Base-by-base conservation (phyloP, 2,113 vertebrate species). In the Vulpes lagopus region DNA sequence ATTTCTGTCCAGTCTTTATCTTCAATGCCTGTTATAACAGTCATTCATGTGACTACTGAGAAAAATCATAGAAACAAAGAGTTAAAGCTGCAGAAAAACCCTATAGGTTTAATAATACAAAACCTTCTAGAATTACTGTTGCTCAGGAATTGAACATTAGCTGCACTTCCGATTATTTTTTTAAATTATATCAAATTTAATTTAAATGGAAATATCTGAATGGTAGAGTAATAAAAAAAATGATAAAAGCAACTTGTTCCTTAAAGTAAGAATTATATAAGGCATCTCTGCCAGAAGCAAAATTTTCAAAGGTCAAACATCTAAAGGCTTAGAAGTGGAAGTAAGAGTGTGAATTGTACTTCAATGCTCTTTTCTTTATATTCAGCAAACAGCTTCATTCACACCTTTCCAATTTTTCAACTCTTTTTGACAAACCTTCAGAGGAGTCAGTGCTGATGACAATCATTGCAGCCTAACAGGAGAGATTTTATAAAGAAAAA, bases 201-300 rank as follows among this genome's bases (percentile, higher is more conserved):
- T 64, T 94, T 78, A 93, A 97, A 88, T 93, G 19, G 14, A 87
- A 95, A 95, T 83, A 86, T 43, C 30, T 73, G 16, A n/a, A 65
- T 81, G 8, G 23, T 2, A 92, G 78, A 51, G 23, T 79, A 57
- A 88, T 62, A 87, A 76, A 87, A 80, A 92, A 92, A 10, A 67
- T 65, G 60, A 71, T 85, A 79, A 86, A 96, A 96, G 20, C 49
- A 90, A 92, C 59, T 73, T 73, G 38, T 49, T 88, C 16, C 11
- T 67, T 83, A 73, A 89, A 90, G 23, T 92, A 67, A 93, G 35
- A 65, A 92, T 90, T 97, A 87, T 64, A 64, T 25, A 90, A 10
- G 2, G 2, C 35, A 89, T 27, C 87, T 82, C 32, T 96, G 8
- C 51, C 43, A 27, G 80, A 92, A 94, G 84, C 25, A 92, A 90